A percentile compares a stretch with the other conserved stretches of the same genome.
Conservation (phyloP, 1,140 invertebrate genomes). For the Eciton burchellii region DNA sequence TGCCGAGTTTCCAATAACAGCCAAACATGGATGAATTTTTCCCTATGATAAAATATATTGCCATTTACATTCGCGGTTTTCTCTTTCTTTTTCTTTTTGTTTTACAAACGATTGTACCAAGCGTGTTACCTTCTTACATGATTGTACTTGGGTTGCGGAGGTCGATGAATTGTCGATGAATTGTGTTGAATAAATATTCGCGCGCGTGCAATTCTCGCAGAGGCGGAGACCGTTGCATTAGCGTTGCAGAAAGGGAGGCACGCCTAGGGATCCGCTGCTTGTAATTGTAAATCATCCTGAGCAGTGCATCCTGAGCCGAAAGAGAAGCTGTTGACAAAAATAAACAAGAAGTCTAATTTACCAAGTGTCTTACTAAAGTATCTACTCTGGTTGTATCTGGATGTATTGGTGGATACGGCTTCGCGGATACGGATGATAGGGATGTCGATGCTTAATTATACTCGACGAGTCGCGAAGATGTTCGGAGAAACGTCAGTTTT, state of each 20-base stretch:
- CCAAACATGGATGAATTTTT: constrained; percentile 11
- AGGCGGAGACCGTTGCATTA: not conserved
- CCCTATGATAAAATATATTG: not conserved
- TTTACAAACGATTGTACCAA: not conserved
- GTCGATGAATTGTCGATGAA: not conserved
- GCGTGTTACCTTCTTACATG: not conserved
- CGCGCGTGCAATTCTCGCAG: constrained; percentile 29
- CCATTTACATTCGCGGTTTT: not conserved
- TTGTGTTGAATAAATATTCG: not conserved
- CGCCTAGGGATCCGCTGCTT: constrained; percentile 36
- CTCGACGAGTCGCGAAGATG: constrained; percentile 24
- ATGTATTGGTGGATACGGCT: constrained; percentile 44
- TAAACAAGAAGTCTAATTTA: constrained; percentile 60
- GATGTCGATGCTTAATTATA: constrained; percentile 24
- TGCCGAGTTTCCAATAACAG: not conserved
- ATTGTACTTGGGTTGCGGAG: not conserved
- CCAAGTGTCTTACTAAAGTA: constrained; percentile 62
- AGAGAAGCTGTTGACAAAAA: constrained; percentile 49
- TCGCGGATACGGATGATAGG: constrained; percentile 12
- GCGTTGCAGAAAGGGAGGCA: constrained; percentile 39
- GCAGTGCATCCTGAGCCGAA: constrained; percentile 40
- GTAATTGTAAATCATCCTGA: constrained; percentile 43
- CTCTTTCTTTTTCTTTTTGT: no score
- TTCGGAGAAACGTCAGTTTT: constrained; percentile 32
- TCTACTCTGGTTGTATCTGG: constrained; percentile 46